Evolutionary conservation across 2,113 vertebrate species (phyloP), one percentile per base, ranked within the genome.

Genomic region (Merops nubicus): DNA sequence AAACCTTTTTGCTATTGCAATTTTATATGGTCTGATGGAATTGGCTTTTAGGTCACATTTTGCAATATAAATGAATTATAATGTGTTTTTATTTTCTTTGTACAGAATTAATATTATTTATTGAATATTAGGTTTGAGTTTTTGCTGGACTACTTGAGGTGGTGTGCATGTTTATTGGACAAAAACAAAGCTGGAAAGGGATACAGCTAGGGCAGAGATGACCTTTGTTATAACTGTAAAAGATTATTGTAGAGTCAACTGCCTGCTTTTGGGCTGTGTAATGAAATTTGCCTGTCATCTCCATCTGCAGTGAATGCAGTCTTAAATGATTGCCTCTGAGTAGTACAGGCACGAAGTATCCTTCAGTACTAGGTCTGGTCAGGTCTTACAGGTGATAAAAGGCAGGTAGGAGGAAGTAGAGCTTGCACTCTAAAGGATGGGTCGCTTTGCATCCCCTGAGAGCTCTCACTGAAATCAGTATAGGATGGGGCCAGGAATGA

Each of bases 191-290:
- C 56, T 96, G 19, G 72, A 91, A 84, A 82, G 42, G 29, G 17
- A 48, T 40, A 45, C 25, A 31, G 53, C 76, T 84, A 29, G 18
- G 62, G 57, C 69, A 91, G 80, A 54, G 43, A 56, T 70, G 0
- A 42, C 47, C 57, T 88, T 75, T 79, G 33, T 83, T 92, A 6
- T 4, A 93, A 63, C 57, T 90, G 16, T 93, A 60, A 75, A 96
- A 56, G 36, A 38, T 33, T 80, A 74, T 91, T 65, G 59, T 85
- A 16, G 50, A 42, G 38, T 73, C 50, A 43, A 29, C 42, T 26
- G n/a, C 92, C 29, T 89, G 51, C 59, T 69, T 94, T 91, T 89
- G 94, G 81, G 20, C 69, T 94, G 80, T 73, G 47, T 68, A 80
- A 36, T 64, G 70, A 23, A 67, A 54, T 85, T 91, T 88, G 42